Evolutionary conservation across 2,113 vertebrate species (phyloP).

Genomic region (Sturnus vulgaris): DNA sequence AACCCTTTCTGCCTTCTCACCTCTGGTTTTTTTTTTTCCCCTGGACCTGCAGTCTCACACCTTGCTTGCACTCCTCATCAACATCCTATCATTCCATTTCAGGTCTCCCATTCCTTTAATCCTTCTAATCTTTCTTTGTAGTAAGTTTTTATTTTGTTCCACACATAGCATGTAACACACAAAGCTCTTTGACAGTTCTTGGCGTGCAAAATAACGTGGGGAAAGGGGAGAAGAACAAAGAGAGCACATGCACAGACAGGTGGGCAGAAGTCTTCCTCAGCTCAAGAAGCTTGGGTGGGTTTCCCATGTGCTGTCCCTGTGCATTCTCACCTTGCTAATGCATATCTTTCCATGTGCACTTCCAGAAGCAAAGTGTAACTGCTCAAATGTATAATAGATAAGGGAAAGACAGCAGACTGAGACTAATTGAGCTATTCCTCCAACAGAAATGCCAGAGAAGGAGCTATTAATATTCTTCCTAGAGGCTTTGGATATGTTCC

Average conservation of each 20-base stretch:
- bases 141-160: background rate
- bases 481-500: constrained; percentile 27
- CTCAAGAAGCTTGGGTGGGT: background rate
- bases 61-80: background rate
- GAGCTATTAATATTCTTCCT: constrained; percentile 42
- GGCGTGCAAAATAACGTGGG: accelerated
- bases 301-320: background rate
- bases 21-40: background rate
- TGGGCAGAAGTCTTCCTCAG: background rate
- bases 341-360: background rate
- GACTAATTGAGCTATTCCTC: constrained; percentile 43
- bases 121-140: background rate
- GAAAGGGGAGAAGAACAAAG: background rate
- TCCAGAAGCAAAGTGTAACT: background rate
- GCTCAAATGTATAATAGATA: constrained; percentile 26
- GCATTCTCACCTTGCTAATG: background rate
- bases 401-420: constrained; percentile 30
- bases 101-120: background rate
- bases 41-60: accelerated
- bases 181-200: background rate
- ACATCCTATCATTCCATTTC: accelerated
- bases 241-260: background rate
- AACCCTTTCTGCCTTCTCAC: background rate
- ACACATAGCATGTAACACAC: accelerated
- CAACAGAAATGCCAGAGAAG: background rate